Base-by-base conservation (phyloP, 2,888 invertebrate species). In the Nipponacmea schrenckii region DNA sequence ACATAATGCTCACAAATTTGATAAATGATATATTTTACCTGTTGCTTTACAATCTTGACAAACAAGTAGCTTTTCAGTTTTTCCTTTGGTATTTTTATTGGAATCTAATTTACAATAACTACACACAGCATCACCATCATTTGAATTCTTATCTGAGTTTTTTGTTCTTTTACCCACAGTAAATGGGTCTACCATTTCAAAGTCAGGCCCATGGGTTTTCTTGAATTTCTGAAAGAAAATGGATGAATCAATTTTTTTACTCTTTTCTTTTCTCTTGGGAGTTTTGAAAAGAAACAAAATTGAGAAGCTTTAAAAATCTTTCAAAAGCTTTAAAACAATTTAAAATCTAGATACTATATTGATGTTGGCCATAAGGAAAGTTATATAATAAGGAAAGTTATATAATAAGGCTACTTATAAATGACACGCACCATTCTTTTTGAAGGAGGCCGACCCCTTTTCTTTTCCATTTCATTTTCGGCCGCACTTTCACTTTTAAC, bases 201-300 rank as follows among this genome's bases (percentile, higher is more conserved):
- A 77, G 50, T 74, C 71, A 14, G 73, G 74, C 14, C 74, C 74
- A 64, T 71, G 73, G 50, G 74, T 69, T 64, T 77, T 77, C 64
- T 71, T 65, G 17, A 71, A 71, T 65, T 74, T 73, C 77, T 77
- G 71, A n/a, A 45, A 66, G 62, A 50, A 45, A 62, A 50, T 31
- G 31, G 39, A 39, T 39, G 7, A 39, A 39, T 39, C 5, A 39
- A 10, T 5, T 39, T 1, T 39, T 39, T 39, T 8, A 2, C 31
- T 31, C 31, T 31, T 31, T 2, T n/a, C n/a, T n/a, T n/a, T n/a
- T n/a, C n/a, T n/a, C n/a, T n/a, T 31, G 31, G 31, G 7, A 31
- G 7, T 7, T 31, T 31, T 31, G 7, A 31, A 31, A 31, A 31
- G 7, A 31, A 31, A n/a, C n/a, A 31, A 7, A 31, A 31, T 31